Base-by-base conservation (phyloP, 2,888 invertebrate genomes). In the Poecilobothrus nobilitatus region DNA sequence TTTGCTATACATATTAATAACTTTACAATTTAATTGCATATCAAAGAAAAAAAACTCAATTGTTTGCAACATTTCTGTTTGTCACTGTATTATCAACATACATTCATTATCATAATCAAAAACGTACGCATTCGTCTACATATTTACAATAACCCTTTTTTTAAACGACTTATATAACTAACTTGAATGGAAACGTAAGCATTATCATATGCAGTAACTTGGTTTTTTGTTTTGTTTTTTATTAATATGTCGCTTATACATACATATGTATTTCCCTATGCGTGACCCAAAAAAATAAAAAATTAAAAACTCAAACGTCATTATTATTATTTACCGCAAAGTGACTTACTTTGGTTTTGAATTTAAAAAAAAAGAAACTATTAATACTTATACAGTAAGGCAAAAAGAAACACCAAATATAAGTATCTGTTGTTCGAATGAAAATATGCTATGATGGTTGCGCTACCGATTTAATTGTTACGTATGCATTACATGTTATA, bases 251-350 rank as follows among this genome's bases (percentile, higher is more conserved):
- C 27, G 27, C 27, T 3, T 41, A 41, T 41, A 8, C 5, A 8
- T 53, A 53, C n/a, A n/a, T n/a, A n/a, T n/a, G n/a, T 53, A 10
- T 37, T 37, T 37, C 37, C 8, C 12, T 37, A 6, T 53, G 53
- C 18, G 53, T 53, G 53, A 53, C 53, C 53, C 53, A 12, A 15
- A 53, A 53, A 53, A 15, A 53, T 15, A 53, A 53, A 53, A 53
- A 9, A 53, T 12, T 6, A 53, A 53, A 41, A 18, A 12, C 53
- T 18, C 5, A 53, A 53, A 53, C 53, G 53, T 53, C 53, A 53
- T 18, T 53, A 53, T 53, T 53, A 53, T 53, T 53, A 18, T 53
- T 53, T 53, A 53, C 53, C 53, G 53, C 53, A 53, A 53, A 53
- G 12, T 53, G 53, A 53, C 53, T 53, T 53, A 53, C n/a, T 53